Evolutionary conservation across 1,140 invertebrate species (phyloP), one percentile per base, ranked within the genome.

Genomic region (Hirudo medicinalis): DNA sequence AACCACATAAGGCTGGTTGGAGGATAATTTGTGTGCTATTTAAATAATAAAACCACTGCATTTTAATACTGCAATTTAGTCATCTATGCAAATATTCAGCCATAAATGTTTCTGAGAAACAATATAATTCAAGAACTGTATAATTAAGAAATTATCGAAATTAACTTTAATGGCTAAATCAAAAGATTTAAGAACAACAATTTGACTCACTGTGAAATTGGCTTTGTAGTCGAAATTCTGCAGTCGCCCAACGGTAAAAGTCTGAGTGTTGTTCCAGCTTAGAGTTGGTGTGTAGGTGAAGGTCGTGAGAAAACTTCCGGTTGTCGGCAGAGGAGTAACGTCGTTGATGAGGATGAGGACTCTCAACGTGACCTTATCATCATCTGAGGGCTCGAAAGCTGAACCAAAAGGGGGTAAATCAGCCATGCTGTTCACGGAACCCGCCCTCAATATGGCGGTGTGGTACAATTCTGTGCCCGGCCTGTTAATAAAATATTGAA

Each of bases 361-460:
- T 17, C 69, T 70, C 40, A 70, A 27, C 53, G 54, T 49, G 22
- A 70, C 19, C 20, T 22, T 70, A 43, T 70, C 69, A 20, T 70
- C 43, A 6, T n/a, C 29, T 70, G 69, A 54, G 8, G 67, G 67
- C 6, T 4, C 9, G 32, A 29, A 29, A 17, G 2, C n/a, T n/a
- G n/a, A 29, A 32, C 40, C 40, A 36, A n/a, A 68, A 11, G 40
- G 20, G n/a, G 67, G 25, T 36, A 40, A 15, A 68, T 27, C 19
- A n/a, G 32, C 43, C 43, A 70, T 11, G 49, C 19, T 70, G 53
- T 49, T 53, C 5, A 53, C 69, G 20, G 43, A 54, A 49, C 69
- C 69, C 19, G 53, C 32, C 0, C 25, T 53, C n/a, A 70, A 53
- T 53, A 54, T 49, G 32, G 69, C 69, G 5, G 20, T 20, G 32